Evolutionary conservation across 1,140 invertebrate species (phyloP).

Genomic region (Agraylea sexmaculata): DNA sequence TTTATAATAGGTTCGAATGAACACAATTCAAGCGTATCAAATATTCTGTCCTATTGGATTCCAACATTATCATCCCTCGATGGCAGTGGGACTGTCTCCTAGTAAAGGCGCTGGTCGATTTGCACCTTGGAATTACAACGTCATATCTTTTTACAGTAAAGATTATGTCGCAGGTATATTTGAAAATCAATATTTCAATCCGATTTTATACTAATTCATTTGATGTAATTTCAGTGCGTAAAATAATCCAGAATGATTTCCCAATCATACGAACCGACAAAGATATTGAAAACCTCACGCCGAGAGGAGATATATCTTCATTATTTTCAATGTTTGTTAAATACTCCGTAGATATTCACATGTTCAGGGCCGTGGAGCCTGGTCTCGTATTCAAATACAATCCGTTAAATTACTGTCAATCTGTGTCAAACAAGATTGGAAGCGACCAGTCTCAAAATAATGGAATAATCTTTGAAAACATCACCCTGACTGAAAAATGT

Average conservation of each 20-base stretch:
- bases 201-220: background rate
- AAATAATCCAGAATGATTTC: constrained; percentile 12
- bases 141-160: constrained; percentile 68
- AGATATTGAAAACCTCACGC: constrained; percentile 15
- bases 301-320: constrained; percentile 13
- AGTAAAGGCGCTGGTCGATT: constrained; percentile 68
- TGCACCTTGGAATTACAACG: constrained; percentile 56
- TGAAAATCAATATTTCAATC: background rate
- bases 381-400: constrained; percentile 14
- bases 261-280: constrained; percentile 17
- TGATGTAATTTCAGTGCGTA: constrained; percentile 19
- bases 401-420: constrained; percentile 10
- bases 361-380: constrained; percentile 16
- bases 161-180: constrained; percentile 63
- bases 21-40: constrained; percentile 69
- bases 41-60: constrained; percentile 76
- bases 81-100: constrained; percentile 42
- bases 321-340: constrained; percentile 20
- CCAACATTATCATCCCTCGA: constrained; percentile 55
- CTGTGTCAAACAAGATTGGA: constrained; percentile 1
- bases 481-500: constrained; percentile 16
- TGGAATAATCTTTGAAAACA: constrained; percentile 11
- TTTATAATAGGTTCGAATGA: constrained; percentile 62
- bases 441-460: background rate
- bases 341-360: constrained; percentile 15